A percentile compares a stretch with the other conserved stretches of the same genome.
These are phyloP conservation scores for Bradypodion ventrale DNA, from an alignment of 2,797 vertebrate species.

Conservation along the genomic window DNA sequence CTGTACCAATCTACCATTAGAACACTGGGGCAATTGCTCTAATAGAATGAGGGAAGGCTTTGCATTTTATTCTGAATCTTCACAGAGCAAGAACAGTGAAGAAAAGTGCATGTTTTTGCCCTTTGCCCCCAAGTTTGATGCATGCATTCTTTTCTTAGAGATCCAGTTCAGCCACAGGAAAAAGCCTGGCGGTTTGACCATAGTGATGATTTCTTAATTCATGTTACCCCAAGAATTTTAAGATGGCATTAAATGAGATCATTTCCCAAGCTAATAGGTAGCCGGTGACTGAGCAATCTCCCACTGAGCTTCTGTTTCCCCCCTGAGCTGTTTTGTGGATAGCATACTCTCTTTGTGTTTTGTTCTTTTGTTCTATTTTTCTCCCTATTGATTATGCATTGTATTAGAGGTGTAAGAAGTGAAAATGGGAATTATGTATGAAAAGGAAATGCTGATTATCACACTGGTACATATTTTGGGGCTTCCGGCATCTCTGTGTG, in stretches of 20 bases:
- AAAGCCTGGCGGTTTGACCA: not conserved
- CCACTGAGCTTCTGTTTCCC: not conserved
- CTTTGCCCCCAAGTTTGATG: not conserved
- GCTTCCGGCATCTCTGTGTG: conserved; percentile 8
- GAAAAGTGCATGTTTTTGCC: not conserved
- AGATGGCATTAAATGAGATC: not conserved
- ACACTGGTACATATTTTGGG: not conserved
- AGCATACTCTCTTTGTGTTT: no score
- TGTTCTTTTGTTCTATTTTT: not conserved
- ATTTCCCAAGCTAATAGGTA: not conserved
- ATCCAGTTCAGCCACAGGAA: not conserved
- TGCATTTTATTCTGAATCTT: not conserved
- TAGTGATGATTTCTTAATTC: not conserved
- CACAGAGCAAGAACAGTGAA: not conserved
- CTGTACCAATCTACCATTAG: no score
- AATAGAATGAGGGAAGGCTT: not conserved
- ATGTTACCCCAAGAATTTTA: not conserved
- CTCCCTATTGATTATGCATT: not conserved
- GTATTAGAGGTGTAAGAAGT: not conserved
- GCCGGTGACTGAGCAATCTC: not conserved
- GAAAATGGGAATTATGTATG: not conserved
- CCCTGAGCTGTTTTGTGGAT: not conserved
- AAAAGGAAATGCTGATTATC: not conserved
- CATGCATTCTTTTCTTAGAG: not conserved
- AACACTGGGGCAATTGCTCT: no score